These are phyloP conservation scores for Miltochrista miniata DNA, from an alignment of 2,888 invertebrate species.

Conservation along the genomic window DNA sequence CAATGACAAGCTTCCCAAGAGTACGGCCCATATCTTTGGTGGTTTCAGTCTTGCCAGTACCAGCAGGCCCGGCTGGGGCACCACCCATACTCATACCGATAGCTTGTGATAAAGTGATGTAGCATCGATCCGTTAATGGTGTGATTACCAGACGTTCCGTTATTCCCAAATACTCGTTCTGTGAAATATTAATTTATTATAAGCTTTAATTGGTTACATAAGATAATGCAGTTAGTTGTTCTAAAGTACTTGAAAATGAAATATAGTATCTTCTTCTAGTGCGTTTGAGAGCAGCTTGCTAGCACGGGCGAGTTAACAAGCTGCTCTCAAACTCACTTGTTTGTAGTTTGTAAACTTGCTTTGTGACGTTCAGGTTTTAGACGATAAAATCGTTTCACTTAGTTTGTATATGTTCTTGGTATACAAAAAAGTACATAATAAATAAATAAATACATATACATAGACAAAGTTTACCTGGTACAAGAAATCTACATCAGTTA, in stretches of 20 bases:
- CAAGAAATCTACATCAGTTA: slow-evolving; percentile 92
- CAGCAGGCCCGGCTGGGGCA: slow-evolving; percentile 95
- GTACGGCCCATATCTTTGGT: slow-evolving; percentile 96
- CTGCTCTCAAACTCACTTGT: too few species aligned
- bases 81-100: slow-evolving; percentile 95
- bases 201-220: background rate
- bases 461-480: slow-evolving; percentile 84
- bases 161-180: slow-evolving; percentile 94
- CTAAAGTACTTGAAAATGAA: background rate
- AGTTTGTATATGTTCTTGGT: too few species aligned
- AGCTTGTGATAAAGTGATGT: slow-evolving; percentile 94
- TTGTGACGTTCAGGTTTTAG: too few species aligned
- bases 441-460: too few species aligned
- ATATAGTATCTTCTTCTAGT: too few species aligned
- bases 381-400: too few species aligned
- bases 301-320: too few species aligned
- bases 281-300: too few species aligned
- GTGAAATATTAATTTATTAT: background rate
- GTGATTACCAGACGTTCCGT: slow-evolving; percentile 95
- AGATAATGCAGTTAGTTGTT: too few species aligned
- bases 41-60: slow-evolving; percentile 96
- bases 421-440: too few species aligned
- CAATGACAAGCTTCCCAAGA: slow-evolving; percentile 94
- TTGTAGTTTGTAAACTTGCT: too few species aligned
- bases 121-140: slow-evolving; percentile 95